These are phyloP conservation scores for Conus betulinus DNA, from an alignment of 1,140 invertebrate species.

Conservation along the genomic window DNA sequence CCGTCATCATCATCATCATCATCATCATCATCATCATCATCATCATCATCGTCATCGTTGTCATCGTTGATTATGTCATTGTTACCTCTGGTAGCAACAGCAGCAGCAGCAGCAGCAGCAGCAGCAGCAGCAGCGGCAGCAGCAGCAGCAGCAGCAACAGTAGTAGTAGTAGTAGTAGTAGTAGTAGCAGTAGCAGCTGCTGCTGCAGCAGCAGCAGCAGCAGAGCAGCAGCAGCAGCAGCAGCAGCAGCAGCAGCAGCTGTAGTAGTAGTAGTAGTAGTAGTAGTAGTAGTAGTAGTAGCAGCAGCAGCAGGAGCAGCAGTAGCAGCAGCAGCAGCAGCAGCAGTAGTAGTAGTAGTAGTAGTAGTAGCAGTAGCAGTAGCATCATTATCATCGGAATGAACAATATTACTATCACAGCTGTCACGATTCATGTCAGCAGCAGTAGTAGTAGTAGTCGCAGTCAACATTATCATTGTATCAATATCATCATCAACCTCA, in stretches of 20 bases:
- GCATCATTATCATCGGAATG: neutral
- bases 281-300: neutral
- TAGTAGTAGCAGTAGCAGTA: too few relatives aligned
- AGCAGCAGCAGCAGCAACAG: neutral
- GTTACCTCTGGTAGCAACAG: neutral
- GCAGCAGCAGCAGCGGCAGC: too few relatives aligned
- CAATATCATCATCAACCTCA: too few relatives aligned
- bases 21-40: conserved; percentile 31
- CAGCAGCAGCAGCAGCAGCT: too few relatives aligned
- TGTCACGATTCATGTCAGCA: too few relatives aligned
- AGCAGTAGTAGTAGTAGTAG: neutral
- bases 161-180: conserved; percentile 7
- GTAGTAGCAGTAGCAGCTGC: conserved; percentile 8
- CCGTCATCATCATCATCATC: conserved; percentile 7
- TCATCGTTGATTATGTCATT: neutral
- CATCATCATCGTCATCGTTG: conserved; percentile 21
- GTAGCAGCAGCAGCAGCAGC: conserved; percentile 9
- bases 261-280: too few relatives aligned
- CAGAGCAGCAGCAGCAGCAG: too few relatives aligned
- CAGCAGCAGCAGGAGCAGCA: conserved; percentile 3
- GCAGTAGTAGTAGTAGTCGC: too few relatives aligned
- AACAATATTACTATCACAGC: neutral
- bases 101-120: too few relatives aligned
- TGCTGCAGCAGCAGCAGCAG: too few relatives aligned
- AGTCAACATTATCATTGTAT: too few relatives aligned